Base-by-base conservation (phyloP, 2,888 invertebrate genomes). In the Calliopum simillimum region DNA sequence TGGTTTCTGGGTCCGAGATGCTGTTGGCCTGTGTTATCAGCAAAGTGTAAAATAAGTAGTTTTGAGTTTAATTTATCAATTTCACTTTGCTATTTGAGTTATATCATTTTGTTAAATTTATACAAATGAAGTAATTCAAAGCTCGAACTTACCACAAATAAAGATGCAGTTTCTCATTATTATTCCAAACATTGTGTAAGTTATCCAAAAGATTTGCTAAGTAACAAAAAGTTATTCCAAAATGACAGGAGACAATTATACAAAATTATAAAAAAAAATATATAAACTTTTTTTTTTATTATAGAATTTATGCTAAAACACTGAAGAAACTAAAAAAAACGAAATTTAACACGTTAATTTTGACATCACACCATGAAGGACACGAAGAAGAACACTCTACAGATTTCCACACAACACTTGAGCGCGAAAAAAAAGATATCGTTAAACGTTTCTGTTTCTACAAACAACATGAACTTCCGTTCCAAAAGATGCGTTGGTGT, bases 141-240 rank as follows among this genome's bases (percentile, higher is more conserved):
- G n/a, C n/a, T n/a, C n/a, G 11, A 14, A 83, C 82, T 83, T 68
- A 82, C 82, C 82, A 77, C 82, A 71, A 2, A 84, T 58, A 25
- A 78, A 63, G 53, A 78, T 80, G 79, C 76, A 76, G 63, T 77
- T 70, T 65, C 76, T 76, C 71, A 74, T 72, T 69, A 75, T 75
- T 73, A 73, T 71, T 67, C 75, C 74, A 73, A 74, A 74, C 82
- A 82, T 82, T 75, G 69, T 76, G 78, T 63, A 53, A 33, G 33
- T 68, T 67, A 76, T 81, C 80, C 80, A 75, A 70, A 53, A 69
- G 62, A 25, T 49, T 41, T 71, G 19, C 51, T 65, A 71, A 73
- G 44, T 56, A 5, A 14, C n/a, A 43, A 19, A 53, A 47, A 61
- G 4, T 68, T 78, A 78, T 80, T 81, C 82, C 80, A 76, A 79